phyloP scores from a whole-genome alignment of 2,888 invertebrate species.

The Athalia circularis region DNA sequence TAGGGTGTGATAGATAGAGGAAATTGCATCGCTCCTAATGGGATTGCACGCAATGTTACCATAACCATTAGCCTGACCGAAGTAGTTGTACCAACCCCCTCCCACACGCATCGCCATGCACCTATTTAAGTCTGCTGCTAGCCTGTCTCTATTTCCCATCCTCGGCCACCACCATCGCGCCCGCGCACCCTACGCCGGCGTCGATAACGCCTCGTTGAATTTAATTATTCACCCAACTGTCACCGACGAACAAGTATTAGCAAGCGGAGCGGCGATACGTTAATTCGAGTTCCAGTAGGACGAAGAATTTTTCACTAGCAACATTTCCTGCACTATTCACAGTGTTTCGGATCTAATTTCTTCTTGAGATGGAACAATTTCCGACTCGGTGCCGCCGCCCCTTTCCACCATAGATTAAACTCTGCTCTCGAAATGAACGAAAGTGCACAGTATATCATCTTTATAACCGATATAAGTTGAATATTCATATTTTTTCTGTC shows the following conservation, averaged over 20 bases:
- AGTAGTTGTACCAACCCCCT: constrained; percentile 51
- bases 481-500: too few species aligned
- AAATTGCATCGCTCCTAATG: constrained; percentile 74
- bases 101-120: constrained; percentile 15
- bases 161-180: neutral
- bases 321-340: too few species aligned
- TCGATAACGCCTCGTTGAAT: constrained; percentile 44
- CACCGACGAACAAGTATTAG: constrained; percentile 12
- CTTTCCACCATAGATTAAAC: too few species aligned
- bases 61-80: constrained; percentile 72
- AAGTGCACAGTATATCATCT: too few species aligned
- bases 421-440: too few species aligned
- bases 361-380: too few species aligned
- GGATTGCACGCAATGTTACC: constrained; percentile 74
- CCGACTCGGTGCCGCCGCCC: too few species aligned
- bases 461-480: too few species aligned
- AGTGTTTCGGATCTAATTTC: too few species aligned
- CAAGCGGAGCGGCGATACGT: neutral
- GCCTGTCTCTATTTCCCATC: constrained; percentile 21
- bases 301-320: too few species aligned
- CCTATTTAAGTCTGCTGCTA: constrained; percentile 34
- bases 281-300: too few species aligned
- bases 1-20: constrained; percentile 74
- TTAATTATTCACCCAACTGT: constrained; percentile 30
- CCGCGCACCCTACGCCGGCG: constrained; percentile 46